phyloP scores from a whole-genome alignment of 2,888 invertebrate genomes.

The Hypsopygia costalis region DNA sequence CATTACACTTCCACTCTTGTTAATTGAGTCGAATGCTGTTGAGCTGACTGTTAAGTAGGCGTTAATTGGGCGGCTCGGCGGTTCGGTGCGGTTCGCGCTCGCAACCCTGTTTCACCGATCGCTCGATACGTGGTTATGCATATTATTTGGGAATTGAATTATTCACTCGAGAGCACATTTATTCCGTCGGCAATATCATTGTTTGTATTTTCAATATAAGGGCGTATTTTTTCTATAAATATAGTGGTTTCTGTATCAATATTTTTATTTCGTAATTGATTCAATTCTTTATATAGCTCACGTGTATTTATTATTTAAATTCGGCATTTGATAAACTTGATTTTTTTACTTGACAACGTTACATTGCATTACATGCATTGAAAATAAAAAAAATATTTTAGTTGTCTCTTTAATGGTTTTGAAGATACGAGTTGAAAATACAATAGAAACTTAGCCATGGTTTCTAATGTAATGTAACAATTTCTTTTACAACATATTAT shows the following conservation, averaged over 20 bases:
- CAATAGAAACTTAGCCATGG: too few species aligned
- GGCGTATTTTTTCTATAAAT: neutral
- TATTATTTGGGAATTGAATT: constrained; percentile 17
- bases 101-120: neutral
- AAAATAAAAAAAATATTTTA: too few species aligned
- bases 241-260: neutral
- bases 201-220: constrained; percentile 3
- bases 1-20: constrained; percentile 21
- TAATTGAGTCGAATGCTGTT: constrained; percentile 22
- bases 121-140: constrained; percentile 16
- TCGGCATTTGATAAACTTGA: too few species aligned
- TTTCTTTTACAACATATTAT: neutral
- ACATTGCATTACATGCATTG: too few species aligned
- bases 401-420: too few species aligned
- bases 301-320: too few species aligned
- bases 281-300: too few species aligned
- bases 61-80: constrained; percentile 27
- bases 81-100: too few species aligned
- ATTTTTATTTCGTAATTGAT: too few species aligned
- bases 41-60: constrained; percentile 30
- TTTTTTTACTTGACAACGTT: too few species aligned
- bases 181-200: constrained; percentile 14
- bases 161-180: constrained; percentile 15
- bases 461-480: too few species aligned
- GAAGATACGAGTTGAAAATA: too few species aligned